Percentiles rank a stretch among this genome's conserved stretches.
phyloP scores from a whole-genome alignment of 2,888 invertebrate genomes.

The Dynastes maya region DNA sequence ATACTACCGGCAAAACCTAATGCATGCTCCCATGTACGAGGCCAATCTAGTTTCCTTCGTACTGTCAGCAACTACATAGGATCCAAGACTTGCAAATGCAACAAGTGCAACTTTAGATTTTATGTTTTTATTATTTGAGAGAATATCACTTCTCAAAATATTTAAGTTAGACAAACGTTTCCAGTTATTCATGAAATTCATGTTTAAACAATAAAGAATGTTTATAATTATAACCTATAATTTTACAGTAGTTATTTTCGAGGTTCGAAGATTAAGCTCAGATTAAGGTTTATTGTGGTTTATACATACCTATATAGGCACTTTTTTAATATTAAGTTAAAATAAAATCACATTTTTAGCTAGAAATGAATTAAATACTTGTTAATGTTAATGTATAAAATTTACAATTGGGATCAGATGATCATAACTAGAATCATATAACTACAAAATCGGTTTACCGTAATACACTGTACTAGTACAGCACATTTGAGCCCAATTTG shows the following conservation, averaged over 20 bases:
- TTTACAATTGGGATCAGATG: no score
- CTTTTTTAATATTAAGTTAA: no score
- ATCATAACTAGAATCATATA: no score
- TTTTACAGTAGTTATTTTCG: neutral
- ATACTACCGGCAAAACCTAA: slow-evolving; percentile 40
- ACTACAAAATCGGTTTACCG: no score
- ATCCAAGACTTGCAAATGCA: neutral
- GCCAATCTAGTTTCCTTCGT: neutral
- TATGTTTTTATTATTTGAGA: neutral
- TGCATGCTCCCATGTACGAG: slow-evolving; percentile 32
- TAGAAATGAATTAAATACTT: no score
- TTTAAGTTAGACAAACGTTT: neutral
- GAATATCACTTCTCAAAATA: neutral
- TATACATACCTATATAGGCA: neutral
- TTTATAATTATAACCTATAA: neutral
- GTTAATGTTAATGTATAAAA: no score
- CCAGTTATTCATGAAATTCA: slow-evolving; percentile 5
- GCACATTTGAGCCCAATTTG: no score
- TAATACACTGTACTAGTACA: no score
- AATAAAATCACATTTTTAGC: no score
- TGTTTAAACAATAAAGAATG: neutral
- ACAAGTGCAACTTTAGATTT: slow-evolving; percentile 6
- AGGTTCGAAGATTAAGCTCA: neutral
- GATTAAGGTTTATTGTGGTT: no score
- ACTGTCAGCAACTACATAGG: neutral